Conservation (phyloP, 1,140 invertebrate species). For the Sminthurides bifidus region DNA sequence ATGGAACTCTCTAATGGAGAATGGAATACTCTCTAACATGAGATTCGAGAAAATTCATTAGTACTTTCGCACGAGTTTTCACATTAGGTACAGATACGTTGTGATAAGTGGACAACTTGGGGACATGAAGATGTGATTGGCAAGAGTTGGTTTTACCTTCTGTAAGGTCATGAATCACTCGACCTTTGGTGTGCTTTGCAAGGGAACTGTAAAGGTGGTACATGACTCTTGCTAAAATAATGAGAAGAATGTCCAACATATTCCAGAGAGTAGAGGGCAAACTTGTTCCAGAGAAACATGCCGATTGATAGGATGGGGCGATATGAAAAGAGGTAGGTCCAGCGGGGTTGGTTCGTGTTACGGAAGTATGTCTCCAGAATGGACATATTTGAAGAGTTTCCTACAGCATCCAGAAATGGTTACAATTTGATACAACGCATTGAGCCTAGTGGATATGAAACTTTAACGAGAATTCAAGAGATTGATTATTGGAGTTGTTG, state of each 20-base stretch:
- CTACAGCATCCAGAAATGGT: neutral
- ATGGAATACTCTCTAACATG: neutral
- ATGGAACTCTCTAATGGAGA: too few species aligned
- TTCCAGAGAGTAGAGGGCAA: conserved; percentile 17
- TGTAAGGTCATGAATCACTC: too few species aligned
- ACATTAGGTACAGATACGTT: neutral
- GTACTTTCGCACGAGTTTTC: neutral
- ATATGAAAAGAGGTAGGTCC: conserved; percentile 7
- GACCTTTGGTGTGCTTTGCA: neutral
- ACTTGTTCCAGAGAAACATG: conserved; percentile 13
- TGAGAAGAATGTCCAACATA: conserved; percentile 16
- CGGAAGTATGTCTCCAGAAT: neutral
- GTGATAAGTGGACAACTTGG: neutral
- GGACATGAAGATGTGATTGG: neutral
- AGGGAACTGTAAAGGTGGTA: conserved; percentile 17
- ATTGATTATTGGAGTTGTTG: neutral
- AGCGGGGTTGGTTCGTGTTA: neutral
- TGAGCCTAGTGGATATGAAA: too few species aligned
- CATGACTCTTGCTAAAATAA: conserved; percentile 10
- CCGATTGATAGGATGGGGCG: neutral
- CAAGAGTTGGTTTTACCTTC: too few species aligned
- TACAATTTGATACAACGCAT: neutral
- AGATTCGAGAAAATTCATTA: neutral
- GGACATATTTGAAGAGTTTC: neutral
- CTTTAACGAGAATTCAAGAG: neutral